Evolutionary conservation across 1,140 invertebrate species (phyloP), one percentile per base, ranked within the genome.

Genomic region (Choristoneura fumiferana): DNA sequence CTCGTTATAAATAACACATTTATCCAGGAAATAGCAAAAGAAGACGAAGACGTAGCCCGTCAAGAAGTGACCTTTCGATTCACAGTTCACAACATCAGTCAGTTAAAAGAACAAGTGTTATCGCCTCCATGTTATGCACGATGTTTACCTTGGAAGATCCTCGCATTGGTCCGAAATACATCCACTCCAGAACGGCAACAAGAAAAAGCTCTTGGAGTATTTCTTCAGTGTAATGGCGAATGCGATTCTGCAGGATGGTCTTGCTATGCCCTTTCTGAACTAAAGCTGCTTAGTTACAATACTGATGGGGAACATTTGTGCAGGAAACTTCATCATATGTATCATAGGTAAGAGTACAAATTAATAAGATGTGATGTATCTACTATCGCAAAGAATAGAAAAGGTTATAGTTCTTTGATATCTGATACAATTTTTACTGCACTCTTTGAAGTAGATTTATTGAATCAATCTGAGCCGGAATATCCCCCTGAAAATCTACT

Each of bases 71-170:
- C 96, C 8, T 98, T 99, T 87, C 91, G 93, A 22, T 98, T 94
- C 78, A 94, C 93, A 22, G 94, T 99, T 0, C 92, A 95, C 59
- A 95, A 97, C 87, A 94, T 99, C 62, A 96, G 95, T 66, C 96
- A 96, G 77, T 90, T 99, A 43, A 97, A 97, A 75, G 96, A 98
- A 65, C 95, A 96, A 33, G 92, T 95, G 34, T 87, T 99, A 9
- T 99, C 97, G 35, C 95, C 95, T 10, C 93, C 97, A 2, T 98
- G 95, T 74, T 98, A 95, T 89, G 96, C 99, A 0, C 91, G 98
- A 22, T 99, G 98, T 91, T 91, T 99, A 71, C 98, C 98, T 59
- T 99, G 98, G 98, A 98, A 98, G 90, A 99, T 99, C 45, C 98
- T 99, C 95, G 96, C 98, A 0, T 98, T 99, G 94, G 96, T 96